These are phyloP conservation scores for Cyclopterus lumpus DNA, from an alignment of 2,797 vertebrate species.

Conservation along the genomic window DNA sequence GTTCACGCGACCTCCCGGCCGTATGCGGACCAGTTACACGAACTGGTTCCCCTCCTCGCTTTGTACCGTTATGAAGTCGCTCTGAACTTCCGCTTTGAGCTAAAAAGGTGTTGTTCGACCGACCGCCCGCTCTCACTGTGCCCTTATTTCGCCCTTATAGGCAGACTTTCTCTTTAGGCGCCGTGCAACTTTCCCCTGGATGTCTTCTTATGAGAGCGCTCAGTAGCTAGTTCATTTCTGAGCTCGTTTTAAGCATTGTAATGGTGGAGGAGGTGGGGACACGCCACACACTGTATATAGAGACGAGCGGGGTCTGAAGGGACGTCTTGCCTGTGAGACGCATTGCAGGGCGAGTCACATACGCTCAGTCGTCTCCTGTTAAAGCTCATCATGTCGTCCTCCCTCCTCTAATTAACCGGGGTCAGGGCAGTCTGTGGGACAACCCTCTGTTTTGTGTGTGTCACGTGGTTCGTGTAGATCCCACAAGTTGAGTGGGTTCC, in stretches of 20 bases:
- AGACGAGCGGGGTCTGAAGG: background rate
- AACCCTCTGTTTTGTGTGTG: too few relatives aligned
- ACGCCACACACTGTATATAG: too few relatives aligned
- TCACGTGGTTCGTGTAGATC: too few relatives aligned
- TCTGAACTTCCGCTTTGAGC: background rate
- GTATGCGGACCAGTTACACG: background rate
- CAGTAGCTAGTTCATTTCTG: background rate
- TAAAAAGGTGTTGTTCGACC: background rate
- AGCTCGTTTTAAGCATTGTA: background rate
- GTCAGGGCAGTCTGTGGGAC: too few relatives aligned
- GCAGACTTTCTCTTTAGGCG: background rate
- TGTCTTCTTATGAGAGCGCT: background rate
- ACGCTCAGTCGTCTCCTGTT: background rate
- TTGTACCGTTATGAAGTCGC: background rate
- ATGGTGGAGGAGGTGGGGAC: background rate
- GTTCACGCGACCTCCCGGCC: background rate
- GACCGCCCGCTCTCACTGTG: fast-evolving
- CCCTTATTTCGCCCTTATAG: background rate
- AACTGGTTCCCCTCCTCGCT: background rate
- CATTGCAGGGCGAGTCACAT: background rate
- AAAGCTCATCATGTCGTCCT: background rate
- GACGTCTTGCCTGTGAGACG: background rate
- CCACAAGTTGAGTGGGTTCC: too few relatives aligned
- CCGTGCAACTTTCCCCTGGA: background rate
- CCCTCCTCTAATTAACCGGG: too few relatives aligned